phyloP scores from a whole-genome alignment of 1,140 invertebrate species.

The Brachionus sp. region DNA sequence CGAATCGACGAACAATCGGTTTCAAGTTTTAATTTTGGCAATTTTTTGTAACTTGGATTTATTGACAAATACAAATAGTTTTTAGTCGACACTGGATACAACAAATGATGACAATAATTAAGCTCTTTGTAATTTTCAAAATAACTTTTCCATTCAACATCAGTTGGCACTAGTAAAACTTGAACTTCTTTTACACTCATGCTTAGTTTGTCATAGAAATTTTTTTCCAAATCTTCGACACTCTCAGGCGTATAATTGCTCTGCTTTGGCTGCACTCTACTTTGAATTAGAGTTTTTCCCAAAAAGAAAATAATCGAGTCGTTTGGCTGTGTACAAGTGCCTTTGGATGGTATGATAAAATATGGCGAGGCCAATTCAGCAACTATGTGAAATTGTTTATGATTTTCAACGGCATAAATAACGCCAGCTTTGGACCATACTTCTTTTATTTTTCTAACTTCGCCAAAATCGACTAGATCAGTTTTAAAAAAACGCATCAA shows the following conservation, averaged over 20 bases:
- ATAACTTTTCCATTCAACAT: neutral
- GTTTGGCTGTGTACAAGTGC: neutral
- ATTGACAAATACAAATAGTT: slow-evolving; percentile 35
- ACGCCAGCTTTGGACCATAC: slow-evolving; percentile 43
- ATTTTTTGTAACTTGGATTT: slow-evolving; percentile 43
- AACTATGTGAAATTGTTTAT: slow-evolving; percentile 42
- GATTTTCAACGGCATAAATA: slow-evolving; percentile 44
- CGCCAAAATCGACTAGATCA: slow-evolving; percentile 35
- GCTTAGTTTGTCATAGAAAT: slow-evolving; percentile 38
- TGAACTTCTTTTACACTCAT: slow-evolving; percentile 30
- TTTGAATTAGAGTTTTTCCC: slow-evolving; percentile 26
- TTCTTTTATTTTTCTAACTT: slow-evolving; percentile 38
- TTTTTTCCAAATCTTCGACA: slow-evolving; percentile 40
- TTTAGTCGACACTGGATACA: slow-evolving; percentile 34
- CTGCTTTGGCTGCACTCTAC: neutral
- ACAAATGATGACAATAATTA: neutral
- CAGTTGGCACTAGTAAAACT: neutral
- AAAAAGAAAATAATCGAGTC: slow-evolving; percentile 12
- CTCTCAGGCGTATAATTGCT: slow-evolving; percentile 15
- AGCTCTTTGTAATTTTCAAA: neutral
- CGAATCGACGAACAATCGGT: slow-evolving; percentile 11
- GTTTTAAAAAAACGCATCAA: slow-evolving; percentile 32
- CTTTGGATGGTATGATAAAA: slow-evolving; percentile 42
- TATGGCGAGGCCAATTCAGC: slow-evolving; percentile 32
- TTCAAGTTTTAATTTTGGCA: slow-evolving; percentile 35